Evolutionary conservation across 2,797 vertebrate genomes (phyloP), one percentile per base, ranked within the genome.

Genomic region (Heterohyrax brucei): DNA sequence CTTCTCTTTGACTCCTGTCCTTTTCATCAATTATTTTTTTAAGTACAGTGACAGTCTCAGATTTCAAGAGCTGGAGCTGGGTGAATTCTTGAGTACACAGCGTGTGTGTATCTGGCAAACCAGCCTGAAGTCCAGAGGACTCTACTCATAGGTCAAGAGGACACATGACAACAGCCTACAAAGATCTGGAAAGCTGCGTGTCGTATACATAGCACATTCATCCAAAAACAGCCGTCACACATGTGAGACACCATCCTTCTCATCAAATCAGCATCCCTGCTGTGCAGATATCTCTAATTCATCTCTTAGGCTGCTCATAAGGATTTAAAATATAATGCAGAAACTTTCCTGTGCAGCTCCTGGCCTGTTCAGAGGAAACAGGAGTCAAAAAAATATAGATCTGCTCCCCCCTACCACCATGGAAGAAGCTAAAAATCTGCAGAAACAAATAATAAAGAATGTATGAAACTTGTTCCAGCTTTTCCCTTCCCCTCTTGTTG

Each of bases 11-110:
- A 61, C 39, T 86, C 30, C 76, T 94, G 39, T 79, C 78, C 68
- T 97, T 93, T 96, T 95, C 93, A 93, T 92, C 95, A 96, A 1
- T 96, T 97, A 94, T 96, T 96, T 97, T 92, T 91, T 72, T 82
- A 95, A 97, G 97, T 95, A 56, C 85, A 94, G 76, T 92, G 75
- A 46, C 70, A 81, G 24, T 82, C 78, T 98, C 88, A 61, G 77
- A 86, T 98, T 97, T 98, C 72, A 88, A 96, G 39, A 94, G 83
- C n/a, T n/a, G 59, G 86, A 50, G 80, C 85, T 87, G 68, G 92
- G 93, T 89, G 89, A 59, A 82, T 68, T 77, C 91, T 66, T 87
- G 84, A 79, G 12, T 68, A 56, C 28, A 24, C 73, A 68, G 68
- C 53, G 12, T 91, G 33, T 44, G 2, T 64, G 21, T 91, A 70